Conservation (phyloP, 2,113 vertebrate species). For the Chiloscyllium plagiosum region DNA sequence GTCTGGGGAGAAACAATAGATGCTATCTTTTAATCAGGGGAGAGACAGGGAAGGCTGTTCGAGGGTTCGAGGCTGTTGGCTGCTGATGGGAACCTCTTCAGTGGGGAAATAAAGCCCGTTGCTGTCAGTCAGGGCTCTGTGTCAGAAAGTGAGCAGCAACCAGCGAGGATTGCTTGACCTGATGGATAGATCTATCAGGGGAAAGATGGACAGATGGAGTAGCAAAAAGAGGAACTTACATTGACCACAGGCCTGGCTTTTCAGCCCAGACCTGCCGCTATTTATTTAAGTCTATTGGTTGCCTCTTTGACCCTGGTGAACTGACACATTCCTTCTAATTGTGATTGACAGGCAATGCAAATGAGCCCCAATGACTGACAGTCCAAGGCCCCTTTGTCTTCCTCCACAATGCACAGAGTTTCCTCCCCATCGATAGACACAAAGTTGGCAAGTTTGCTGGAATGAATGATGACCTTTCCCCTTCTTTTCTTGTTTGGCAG, state of each 20-base stretch:
- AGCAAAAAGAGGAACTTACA: background rate
- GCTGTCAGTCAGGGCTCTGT: background rate
- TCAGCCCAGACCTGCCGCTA: constrained; percentile 56
- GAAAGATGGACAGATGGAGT: background rate
- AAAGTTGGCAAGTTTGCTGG: constrained; percentile 71
- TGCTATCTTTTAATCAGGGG: background rate
- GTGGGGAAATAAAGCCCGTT: background rate
- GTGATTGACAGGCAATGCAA: constrained; percentile 75
- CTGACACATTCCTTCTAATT: constrained; percentile 63
- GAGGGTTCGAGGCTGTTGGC: background rate
- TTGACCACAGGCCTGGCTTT: constrained; percentile 37
- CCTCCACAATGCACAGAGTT: constrained; percentile 70
- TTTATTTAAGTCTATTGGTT: constrained; percentile 58
- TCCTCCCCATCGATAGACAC: constrained; percentile 68
- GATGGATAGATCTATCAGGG: background rate
- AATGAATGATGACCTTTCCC: constrained; percentile 64
- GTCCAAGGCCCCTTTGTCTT: constrained; percentile 60
- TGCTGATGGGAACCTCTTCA: background rate
- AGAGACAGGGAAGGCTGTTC: too few relatives aligned
- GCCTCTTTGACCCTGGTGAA: constrained; percentile 63
- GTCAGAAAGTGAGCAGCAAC: background rate
- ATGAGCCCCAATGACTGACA: constrained; percentile 67
- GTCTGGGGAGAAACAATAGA: background rate
- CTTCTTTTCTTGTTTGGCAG: constrained; percentile 54
- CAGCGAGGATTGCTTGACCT: background rate